A percentile compares a stretch with the other conserved stretches of the same genome.
Conservation (phyloP, 92 coral and sea anemone species). For the Paramuricea clavata region DNA sequence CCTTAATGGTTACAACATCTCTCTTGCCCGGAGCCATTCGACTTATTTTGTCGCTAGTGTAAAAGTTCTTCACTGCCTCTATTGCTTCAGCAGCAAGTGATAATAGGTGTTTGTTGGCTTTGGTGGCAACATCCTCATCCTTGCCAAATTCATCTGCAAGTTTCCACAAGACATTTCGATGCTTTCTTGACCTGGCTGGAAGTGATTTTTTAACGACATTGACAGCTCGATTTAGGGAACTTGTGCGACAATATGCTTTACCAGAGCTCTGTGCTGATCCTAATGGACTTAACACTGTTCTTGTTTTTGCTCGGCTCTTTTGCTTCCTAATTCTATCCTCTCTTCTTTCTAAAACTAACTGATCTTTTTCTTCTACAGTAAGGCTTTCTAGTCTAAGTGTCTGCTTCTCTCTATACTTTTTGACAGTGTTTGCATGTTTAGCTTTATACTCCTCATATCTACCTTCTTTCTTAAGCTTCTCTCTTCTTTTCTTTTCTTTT, state of each 20-base stretch:
- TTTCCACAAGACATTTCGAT: conserved; percentile 37
- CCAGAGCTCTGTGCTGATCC: not conserved
- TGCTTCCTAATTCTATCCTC: conserved; percentile 62
- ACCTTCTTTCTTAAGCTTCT: conserved; percentile 57
- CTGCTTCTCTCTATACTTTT: conserved; percentile 41
- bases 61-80: conserved; percentile 29
- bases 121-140: not conserved
- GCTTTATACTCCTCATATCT: conserved; percentile 52
- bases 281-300: not conserved
- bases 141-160: conserved; percentile 46
- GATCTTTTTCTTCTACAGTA: conserved; percentile 41
- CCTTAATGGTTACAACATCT: conserved; percentile 49
- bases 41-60: not conserved
- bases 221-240: conserved; percentile 47
- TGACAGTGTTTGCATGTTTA: conserved; percentile 43
- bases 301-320: conserved; percentile 55
- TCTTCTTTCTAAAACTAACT: conserved; percentile 52
- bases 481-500: conserved; percentile 54
- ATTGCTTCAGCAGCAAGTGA: conserved; percentile 53
- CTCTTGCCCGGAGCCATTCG: conserved; percentile 40
- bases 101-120: not conserved
- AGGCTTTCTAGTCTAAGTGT: conserved; percentile 37
- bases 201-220: conserved; percentile 42
- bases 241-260: conserved; percentile 43
- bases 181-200: conserved; percentile 62